Evolutionary conservation across 2,797 vertebrate genomes (phyloP).

Genomic region (Enteromius argenteus): DNA sequence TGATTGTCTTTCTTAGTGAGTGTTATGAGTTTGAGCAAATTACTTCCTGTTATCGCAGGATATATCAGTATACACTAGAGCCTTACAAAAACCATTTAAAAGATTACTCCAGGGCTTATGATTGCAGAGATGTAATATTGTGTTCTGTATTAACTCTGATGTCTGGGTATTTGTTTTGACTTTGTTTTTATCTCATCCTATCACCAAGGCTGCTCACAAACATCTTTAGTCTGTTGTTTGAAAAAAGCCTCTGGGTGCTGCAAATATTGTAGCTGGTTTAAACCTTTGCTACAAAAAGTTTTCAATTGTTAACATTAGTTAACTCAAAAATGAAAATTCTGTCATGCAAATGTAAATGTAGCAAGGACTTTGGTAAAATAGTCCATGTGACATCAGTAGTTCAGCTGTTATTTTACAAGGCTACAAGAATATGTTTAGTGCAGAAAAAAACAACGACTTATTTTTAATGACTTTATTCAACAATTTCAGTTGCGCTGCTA

Average conservation of each 20-base stretch:
- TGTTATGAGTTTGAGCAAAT: conserved; percentile 7
- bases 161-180: conserved; percentile 13
- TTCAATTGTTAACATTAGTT: background rate
- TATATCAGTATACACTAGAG: background rate
- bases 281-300: background rate
- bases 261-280: background rate
- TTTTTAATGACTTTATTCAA: background rate
- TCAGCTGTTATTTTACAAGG: background rate
- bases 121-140: conserved; percentile 19
- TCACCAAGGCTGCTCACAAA: background rate
- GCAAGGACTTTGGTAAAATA: background rate
- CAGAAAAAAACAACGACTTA: background rate
- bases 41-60: background rate
- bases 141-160: conserved; percentile 17
- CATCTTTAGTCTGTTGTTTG: background rate
- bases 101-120: conserved; percentile 5
- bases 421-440: background rate
- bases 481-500: background rate
- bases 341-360: background rate
- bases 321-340: background rate
- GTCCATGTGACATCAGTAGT: background rate
- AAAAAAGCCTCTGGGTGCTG: background rate
- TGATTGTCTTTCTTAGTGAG: background rate
- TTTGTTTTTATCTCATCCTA: background rate
- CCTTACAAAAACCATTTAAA: background rate